Conservation (phyloP, 2,797 vertebrate genomes). For the Muscicapa striata region DNA sequence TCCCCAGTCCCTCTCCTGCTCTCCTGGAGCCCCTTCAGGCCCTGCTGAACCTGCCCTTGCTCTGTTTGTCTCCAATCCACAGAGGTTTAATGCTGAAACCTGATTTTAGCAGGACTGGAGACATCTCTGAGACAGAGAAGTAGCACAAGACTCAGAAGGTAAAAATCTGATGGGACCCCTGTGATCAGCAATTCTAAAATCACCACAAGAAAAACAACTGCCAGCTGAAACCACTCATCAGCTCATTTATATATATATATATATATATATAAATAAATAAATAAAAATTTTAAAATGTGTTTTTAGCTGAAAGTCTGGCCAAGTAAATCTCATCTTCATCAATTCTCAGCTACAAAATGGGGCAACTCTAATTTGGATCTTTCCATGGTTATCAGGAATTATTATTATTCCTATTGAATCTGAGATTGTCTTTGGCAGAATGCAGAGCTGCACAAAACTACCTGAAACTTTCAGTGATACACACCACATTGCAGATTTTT, state of each 20-base stretch:
- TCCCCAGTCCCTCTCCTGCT: not conserved
- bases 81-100: not conserved
- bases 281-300: rapidly evolving
- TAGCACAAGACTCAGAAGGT: not conserved
- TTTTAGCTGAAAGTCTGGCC: not conserved
- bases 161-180: not conserved
- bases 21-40: not conserved
- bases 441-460: not conserved
- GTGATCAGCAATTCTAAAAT: not conserved
- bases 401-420: rapidly evolving
- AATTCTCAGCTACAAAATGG: not conserved
- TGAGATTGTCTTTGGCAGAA: not conserved
- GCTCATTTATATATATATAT: rapidly evolving
- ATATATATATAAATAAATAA: rapidly evolving
- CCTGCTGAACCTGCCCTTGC: not conserved
- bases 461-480: not conserved
- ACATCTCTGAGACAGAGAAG: not conserved
- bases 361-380: not conserved
- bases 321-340: not conserved
- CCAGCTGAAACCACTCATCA: not conserved
- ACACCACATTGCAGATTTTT: not conserved
- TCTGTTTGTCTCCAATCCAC: rapidly evolving
- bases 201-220: not conserved
- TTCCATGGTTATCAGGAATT: too few species aligned
- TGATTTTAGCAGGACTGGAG: not conserved